Evolutionary conservation across 1,140 invertebrate genomes (phyloP).

Genomic region (Psilanteris sp.): DNA sequence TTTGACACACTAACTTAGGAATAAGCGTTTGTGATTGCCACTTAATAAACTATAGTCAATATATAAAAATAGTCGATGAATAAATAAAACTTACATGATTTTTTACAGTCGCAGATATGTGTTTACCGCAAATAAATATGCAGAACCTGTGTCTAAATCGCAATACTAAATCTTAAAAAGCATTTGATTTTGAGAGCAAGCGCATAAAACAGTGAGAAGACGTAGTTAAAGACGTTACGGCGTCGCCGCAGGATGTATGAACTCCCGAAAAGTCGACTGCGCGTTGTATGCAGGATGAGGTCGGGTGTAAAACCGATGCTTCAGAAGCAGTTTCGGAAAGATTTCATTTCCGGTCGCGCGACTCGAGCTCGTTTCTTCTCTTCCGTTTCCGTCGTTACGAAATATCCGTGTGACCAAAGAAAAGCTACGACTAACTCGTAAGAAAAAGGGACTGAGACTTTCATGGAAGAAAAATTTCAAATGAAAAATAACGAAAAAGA

Average conservation of each 20-base stretch:
- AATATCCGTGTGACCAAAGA: slow-evolving; percentile 35
- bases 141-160: too few species aligned
- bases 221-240: slow-evolving; percentile 2
- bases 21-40: too few species aligned
- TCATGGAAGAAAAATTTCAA: slow-evolving; percentile 1
- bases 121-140: too few species aligned
- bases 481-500: slow-evolving; percentile 9
- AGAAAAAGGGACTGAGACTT: too few species aligned
- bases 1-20: too few species aligned
- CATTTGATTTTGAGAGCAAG: not conserved
- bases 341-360: slow-evolving; percentile 62
- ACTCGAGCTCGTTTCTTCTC: slow-evolving; percentile 39
- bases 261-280: slow-evolving; percentile 13
- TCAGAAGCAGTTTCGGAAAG: slow-evolving; percentile 54
- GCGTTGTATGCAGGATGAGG: slow-evolving; percentile 33
- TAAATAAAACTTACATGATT: too few species aligned
- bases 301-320: slow-evolving; percentile 57
- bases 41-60: too few species aligned
- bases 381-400: slow-evolving; percentile 43
- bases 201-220: slow-evolving; percentile 30
- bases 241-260: slow-evolving; percentile 26
- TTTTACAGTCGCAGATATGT: too few species aligned
- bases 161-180: not conserved
- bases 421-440: slow-evolving; percentile 1
- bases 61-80: too few species aligned